These are phyloP conservation scores for Periparus ater DNA, from an alignment of 2,797 vertebrate species.

Conservation along the genomic window DNA sequence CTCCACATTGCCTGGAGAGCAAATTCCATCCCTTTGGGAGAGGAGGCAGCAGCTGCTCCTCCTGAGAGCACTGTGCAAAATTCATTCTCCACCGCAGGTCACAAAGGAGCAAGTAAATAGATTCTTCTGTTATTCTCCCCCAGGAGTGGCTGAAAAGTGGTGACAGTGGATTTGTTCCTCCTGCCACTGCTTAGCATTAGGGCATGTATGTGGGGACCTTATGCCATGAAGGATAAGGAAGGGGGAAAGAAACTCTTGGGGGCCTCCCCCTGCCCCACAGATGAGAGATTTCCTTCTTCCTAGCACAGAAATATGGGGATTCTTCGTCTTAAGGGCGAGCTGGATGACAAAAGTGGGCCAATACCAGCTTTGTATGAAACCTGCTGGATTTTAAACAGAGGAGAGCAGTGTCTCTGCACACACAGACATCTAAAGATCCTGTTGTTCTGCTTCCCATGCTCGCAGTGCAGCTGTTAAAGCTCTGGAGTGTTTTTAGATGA, in stretches of 20 bases:
- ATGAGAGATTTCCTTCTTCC: neutral
- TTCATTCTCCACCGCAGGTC: neutral
- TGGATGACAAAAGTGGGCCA: neutral
- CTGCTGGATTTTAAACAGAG: neutral
- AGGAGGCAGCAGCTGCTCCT: neutral
- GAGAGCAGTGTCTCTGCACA: neutral
- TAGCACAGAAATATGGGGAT: neutral
- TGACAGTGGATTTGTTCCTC: neutral
- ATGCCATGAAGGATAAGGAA: neutral
- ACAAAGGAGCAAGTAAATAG: neutral
- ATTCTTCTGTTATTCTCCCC: neutral
- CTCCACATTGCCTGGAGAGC: neutral
- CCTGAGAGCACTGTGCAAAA: neutral
- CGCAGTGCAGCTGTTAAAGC: constrained; percentile 33
- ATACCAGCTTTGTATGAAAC: neutral
- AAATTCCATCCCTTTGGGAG: neutral
- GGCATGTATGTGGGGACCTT: accelerated
- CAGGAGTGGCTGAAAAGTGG: neutral
- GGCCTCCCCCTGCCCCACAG: neutral
- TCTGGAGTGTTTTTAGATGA: constrained; percentile 41
- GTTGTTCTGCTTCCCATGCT: neutral
- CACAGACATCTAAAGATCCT: neutral
- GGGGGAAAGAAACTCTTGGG: neutral
- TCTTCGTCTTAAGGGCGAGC: neutral
- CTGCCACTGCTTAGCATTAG: neutral